Base-by-base conservation (phyloP, 2,888 invertebrate species). In the Allolobophora icterica region DNA sequence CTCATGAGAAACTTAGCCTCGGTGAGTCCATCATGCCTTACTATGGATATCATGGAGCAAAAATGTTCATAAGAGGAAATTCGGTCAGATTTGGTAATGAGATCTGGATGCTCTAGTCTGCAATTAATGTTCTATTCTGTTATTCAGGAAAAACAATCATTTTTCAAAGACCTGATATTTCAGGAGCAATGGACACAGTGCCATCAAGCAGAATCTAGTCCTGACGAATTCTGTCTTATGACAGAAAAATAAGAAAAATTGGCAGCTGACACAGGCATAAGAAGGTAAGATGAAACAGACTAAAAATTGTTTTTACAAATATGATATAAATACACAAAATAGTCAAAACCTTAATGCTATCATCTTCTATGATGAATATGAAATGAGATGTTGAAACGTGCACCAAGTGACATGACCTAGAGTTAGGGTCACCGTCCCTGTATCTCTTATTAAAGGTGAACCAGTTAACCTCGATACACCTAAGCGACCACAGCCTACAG, bases 21-120 rank as follows among this genome's bases (percentile, higher is more conserved):
- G 90, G 52, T 42, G 52, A 90, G 42, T 90, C 33, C 24, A 90
- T 90, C 17, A 24, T 90, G n/a, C 71, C 90, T 45, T 58, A 90
- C 33, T 71, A 90, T 71, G 90, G 19, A 33, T 83, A 90, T 15
- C 90, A 90, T 38, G n/a, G n/a, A 30, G 52, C 38, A 33, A 71
- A 90, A n/a, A 90, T 90, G 34, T 90, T 90, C 83, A 90, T 90
- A 19, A 34, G 83, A 21, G 90, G 45, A 71, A 90, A 90, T 58
- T 83, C 24, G 21, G 52, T 21, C 1, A 52, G 71, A 38, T 71
- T 90, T 17, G 19, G 52, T 52, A 52, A 90, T 30, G 13, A 90
- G 45, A 42, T 42, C 33, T 89, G 30, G 89, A 89, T 89, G 52
- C 52, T 71, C 71, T 71, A 30, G 1, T 13, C 71, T 71, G n/a